These are phyloP conservation scores for Rugalucina vietnamica DNA, from an alignment of 2,888 invertebrate genomes.

Conservation along the genomic window DNA sequence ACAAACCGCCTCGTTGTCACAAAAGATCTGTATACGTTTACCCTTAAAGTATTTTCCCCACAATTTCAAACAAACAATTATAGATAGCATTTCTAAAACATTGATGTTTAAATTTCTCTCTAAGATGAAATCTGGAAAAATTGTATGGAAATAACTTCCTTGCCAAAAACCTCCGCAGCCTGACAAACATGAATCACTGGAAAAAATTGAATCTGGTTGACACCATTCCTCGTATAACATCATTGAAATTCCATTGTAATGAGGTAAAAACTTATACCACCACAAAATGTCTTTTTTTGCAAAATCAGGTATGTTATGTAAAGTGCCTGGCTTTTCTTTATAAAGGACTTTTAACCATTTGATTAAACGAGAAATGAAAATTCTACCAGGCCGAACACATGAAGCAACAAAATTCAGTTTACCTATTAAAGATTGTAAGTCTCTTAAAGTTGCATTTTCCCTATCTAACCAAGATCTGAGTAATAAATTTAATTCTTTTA, in stretches of 20 bases:
- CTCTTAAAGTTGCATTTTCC: slow-evolving; percentile 11
- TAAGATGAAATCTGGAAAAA: slow-evolving; percentile 5
- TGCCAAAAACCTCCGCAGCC: slow-evolving; percentile 20
- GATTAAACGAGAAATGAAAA: slow-evolving; percentile 21
- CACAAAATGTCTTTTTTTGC: slow-evolving; percentile 25
- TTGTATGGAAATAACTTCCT: background rate
- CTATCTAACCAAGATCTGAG: slow-evolving; percentile 24
- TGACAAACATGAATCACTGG: slow-evolving; percentile 9
- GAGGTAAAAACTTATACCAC: slow-evolving; percentile 37
- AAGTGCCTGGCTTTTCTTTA: background rate
- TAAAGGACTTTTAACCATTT: slow-evolving; percentile 16
- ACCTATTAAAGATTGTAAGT: slow-evolving; percentile 28
- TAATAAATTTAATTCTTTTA: slow-evolving; percentile 2
- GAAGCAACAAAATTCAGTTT: slow-evolving; percentile 42
- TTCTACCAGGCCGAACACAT: slow-evolving; percentile 31
- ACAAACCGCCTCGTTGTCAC: background rate
- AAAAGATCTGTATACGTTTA: background rate
- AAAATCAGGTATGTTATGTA: background rate
- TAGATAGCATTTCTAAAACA: background rate
- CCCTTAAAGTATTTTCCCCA: background rate
- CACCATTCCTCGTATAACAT: slow-evolving; percentile 37
- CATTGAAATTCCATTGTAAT: slow-evolving; percentile 34
- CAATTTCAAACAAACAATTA: background rate
- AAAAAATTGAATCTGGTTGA: slow-evolving; percentile 8
- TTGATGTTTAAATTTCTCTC: background rate